Evolutionary conservation across 2,888 invertebrate genomes (phyloP).

Genomic region (Aleiodes leptofemur): DNA sequence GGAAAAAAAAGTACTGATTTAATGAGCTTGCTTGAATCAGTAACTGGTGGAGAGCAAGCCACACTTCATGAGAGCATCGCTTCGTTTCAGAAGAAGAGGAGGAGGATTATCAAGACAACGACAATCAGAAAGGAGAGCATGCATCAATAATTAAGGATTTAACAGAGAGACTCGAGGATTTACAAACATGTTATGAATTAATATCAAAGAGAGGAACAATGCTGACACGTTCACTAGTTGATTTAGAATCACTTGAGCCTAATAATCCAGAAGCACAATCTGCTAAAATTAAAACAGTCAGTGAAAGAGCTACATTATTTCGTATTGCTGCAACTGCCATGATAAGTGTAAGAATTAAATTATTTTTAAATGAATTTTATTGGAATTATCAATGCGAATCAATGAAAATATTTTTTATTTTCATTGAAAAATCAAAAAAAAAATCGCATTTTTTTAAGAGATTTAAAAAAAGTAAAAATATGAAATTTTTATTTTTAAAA

Average conservation of each 20-base stretch:
- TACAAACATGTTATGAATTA: conserved; percentile 93
- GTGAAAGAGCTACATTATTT: conserved; percentile 96
- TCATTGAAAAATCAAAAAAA: too few relatives aligned
- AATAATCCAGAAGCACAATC: conserved; percentile 79
- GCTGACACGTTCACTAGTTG: conserved; percentile 87
- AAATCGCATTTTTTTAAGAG: too few relatives aligned
- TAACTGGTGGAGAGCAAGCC: conserved; percentile 33
- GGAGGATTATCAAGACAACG: conserved; percentile 73
- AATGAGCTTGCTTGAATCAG: conserved; percentile 20
- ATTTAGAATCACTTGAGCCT: conserved; percentile 82
- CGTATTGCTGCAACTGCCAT: conserved; percentile 97
- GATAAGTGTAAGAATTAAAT: conserved; percentile 86
- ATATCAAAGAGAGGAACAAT: conserved; percentile 92
- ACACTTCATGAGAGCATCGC: conserved; percentile 47
- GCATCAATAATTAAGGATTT: conserved; percentile 83
- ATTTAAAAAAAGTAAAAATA: too few relatives aligned
- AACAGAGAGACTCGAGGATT: conserved; percentile 88
- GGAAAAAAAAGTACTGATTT: not conserved
- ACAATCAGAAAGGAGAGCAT: conserved; percentile 76
- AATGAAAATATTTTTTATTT: too few relatives aligned
- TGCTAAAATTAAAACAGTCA: conserved; percentile 90
- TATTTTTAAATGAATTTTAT: not conserved
- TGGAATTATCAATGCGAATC: not conserved
- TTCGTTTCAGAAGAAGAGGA: conserved; percentile 75
- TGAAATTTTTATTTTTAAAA: too few relatives aligned